Conservation (phyloP, 1,140 invertebrate genomes). For the Aphelenchoides besseyi region DNA sequence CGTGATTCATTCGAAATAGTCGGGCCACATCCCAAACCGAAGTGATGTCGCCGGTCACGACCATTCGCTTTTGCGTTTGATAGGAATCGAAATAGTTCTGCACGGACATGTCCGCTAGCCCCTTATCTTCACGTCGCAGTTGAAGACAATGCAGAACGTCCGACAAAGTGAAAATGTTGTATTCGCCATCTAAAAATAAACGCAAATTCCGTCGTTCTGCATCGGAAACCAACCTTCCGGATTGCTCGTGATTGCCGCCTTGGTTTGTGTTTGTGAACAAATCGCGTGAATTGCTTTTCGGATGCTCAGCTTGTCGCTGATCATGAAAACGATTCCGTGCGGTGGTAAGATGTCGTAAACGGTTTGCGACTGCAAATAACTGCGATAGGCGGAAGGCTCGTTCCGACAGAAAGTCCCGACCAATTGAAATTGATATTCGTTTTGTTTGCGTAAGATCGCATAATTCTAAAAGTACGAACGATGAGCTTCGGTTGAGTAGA, state of each 20-base stretch:
- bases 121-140: slow-evolving; percentile 18
- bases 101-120: slow-evolving; percentile 23
- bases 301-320: slow-evolving; percentile 31
- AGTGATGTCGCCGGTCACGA: slow-evolving; percentile 17
- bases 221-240: neutral
- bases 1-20: slow-evolving; percentile 48
- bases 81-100: slow-evolving; percentile 28
- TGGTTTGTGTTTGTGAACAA: neutral
- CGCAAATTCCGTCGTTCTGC: neutral
- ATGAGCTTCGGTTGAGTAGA: too few species aligned
- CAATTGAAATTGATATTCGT: slow-evolving; percentile 40
- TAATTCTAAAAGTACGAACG: too few species aligned
- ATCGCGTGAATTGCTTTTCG: slow-evolving; percentile 18
- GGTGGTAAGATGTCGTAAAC: slow-evolving; percentile 45
- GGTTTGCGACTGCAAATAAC: slow-evolving; percentile 47
- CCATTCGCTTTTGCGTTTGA: slow-evolving; percentile 26
- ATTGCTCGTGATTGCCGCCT: neutral
- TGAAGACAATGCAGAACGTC: slow-evolving; percentile 36
- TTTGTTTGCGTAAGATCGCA: slow-evolving; percentile 42
- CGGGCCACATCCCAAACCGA: slow-evolving; percentile 49
- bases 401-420: slow-evolving; percentile 41
- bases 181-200: slow-evolving; percentile 15
- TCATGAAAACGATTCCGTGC: slow-evolving; percentile 43
- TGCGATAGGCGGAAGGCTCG: slow-evolving; percentile 37
- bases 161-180: slow-evolving; percentile 41